Conservation (phyloP, 2,113 vertebrate species). For the Bubo blakistoni region DNA sequence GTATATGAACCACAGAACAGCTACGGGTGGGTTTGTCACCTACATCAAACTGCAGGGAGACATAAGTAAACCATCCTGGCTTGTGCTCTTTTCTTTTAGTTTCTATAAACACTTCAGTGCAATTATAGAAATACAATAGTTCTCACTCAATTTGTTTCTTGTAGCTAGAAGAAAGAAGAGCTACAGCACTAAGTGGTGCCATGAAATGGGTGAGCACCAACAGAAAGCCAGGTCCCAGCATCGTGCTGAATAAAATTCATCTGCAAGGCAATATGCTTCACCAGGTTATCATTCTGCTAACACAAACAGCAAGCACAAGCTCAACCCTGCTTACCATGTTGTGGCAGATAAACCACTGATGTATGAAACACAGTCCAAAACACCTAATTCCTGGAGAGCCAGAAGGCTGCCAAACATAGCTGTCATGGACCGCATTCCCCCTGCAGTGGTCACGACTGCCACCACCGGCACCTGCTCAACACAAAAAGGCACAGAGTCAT, state of each 20-base stretch:
- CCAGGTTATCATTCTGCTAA: background rate
- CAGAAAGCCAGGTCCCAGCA: background rate
- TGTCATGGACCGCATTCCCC: conserved; percentile 81
- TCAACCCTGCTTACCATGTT: conserved; percentile 79
- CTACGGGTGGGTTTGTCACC: background rate
- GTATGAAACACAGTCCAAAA: conserved; percentile 82
- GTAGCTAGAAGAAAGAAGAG: background rate
- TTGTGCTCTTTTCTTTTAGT: background rate
- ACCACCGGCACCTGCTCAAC: conserved; percentile 78
- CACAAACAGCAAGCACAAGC: background rate
- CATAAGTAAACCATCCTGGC: background rate
- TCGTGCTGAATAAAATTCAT: background rate
- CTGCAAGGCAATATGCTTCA: background rate
- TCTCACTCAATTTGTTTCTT: background rate
- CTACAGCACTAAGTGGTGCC: background rate
- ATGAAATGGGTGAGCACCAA: background rate
- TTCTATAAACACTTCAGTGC: background rate
- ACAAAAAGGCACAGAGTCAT: background rate
- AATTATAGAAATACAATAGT: background rate
- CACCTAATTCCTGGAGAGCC: conserved; percentile 78
- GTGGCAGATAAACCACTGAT: conserved; percentile 84
- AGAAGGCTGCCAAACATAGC: conserved; percentile 76
- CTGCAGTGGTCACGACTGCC: conserved; percentile 79
- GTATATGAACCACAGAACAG: background rate
- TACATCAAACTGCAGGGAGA: background rate